Conservation (phyloP, 2,113 vertebrate genomes). For the Turdus rufiventris region DNA sequence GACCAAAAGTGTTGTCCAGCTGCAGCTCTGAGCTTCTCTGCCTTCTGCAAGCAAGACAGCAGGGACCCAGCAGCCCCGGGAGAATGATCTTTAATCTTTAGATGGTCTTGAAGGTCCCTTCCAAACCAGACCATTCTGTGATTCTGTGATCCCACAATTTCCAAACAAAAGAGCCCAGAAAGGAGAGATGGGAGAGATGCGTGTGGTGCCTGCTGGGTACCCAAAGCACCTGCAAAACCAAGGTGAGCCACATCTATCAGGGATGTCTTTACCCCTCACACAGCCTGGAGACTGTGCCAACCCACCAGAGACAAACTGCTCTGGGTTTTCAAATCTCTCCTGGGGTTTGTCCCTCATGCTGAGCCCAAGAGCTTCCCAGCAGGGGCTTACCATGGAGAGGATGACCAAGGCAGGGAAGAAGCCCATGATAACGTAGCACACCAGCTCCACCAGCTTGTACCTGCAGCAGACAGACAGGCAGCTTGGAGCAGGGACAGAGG, state of each 20-base stretch:
- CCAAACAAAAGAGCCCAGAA: fast-evolving
- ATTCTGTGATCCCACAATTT: not conserved
- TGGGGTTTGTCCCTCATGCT: fast-evolving
- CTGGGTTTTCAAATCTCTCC: not conserved
- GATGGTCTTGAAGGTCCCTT: not conserved
- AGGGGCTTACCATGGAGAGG: conserved; percentile 87
- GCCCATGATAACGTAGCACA: conserved; percentile 89
- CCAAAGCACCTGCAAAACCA: not conserved
- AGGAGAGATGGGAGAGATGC: not conserved
- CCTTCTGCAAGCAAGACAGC: not conserved
- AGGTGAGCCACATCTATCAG: fast-evolving
- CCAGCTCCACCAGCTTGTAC: conserved; percentile 90
- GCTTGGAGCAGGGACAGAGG: not conserved
- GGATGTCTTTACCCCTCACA: not conserved
- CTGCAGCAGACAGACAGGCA: conserved; percentile 61
- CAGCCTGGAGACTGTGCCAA: not conserved
- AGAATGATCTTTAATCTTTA: not conserved
- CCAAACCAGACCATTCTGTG: not conserved
- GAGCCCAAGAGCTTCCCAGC: fast-evolving
- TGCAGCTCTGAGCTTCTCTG: not conserved
- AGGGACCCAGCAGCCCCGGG: not conserved
- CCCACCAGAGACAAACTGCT: fast-evolving
- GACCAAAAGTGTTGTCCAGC: not conserved
- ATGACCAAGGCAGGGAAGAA: conserved; percentile 87
- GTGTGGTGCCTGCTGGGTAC: not conserved